Conservation (phyloP, 30 jellyfish, hydroid and myxozoan species). For the Haliclystus octoradiatus region DNA sequence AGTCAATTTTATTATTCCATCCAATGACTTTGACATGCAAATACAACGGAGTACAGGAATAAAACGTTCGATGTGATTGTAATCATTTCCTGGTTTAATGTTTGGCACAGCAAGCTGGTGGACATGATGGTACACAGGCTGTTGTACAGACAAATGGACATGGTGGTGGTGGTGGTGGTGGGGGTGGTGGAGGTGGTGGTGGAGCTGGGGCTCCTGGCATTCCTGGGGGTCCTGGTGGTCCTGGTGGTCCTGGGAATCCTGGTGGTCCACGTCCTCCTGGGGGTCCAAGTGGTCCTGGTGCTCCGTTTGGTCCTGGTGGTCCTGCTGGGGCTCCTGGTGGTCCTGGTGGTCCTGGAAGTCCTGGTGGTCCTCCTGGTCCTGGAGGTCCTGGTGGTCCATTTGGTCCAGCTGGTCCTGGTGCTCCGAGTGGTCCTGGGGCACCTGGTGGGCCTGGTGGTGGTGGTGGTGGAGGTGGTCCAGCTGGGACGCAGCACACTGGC, state of each 20-base stretch:
- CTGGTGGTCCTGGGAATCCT: constrained; percentile 99
- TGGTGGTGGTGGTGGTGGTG: constrained; percentile 99
- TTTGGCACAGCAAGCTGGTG: constrained; percentile 83
- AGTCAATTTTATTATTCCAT: too few species aligned
- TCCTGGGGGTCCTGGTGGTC: constrained; percentile 99
- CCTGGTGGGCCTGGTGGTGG: constrained; percentile 99
- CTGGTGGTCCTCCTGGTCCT: constrained; percentile 91
- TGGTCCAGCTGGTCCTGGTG: constrained; percentile 99
- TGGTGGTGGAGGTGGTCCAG: constrained; percentile 99
- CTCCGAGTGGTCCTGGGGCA: constrained; percentile 99
- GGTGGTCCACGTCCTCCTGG: constrained; percentile 95
- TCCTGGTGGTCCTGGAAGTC: constrained; percentile 92
- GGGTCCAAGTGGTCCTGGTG: constrained; percentile 82
- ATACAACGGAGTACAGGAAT: too few species aligned
- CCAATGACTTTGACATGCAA: too few species aligned
- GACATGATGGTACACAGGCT: constrained; percentile 84
- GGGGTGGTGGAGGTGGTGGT: constrained; percentile 99
- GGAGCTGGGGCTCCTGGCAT: constrained; percentile 88
- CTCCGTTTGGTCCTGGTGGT: constrained; percentile 87
- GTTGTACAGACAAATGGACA: constrained; percentile 94
- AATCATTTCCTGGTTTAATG: background rate
- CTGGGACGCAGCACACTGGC: constrained; percentile 90
- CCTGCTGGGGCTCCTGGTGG: constrained; percentile 92
- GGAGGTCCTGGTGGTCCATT: constrained; percentile 99
- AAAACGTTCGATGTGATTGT: too few species aligned